Base-by-base conservation (phyloP, 2,888 invertebrate genomes). In the Drosophila buzzatii region DNA sequence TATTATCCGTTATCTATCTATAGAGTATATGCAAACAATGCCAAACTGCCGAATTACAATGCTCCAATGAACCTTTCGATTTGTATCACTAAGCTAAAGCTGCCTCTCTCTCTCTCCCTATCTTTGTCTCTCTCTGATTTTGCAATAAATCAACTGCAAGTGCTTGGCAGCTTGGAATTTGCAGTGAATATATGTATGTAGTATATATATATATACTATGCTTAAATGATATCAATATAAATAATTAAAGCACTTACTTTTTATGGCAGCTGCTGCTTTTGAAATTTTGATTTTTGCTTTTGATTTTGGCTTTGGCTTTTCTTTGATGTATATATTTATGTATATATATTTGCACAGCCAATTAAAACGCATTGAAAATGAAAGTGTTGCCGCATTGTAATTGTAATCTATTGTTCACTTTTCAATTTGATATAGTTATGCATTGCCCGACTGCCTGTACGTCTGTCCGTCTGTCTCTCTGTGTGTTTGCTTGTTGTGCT, bases 361-460 rank as follows among this genome's bases (percentile, higher is more conserved):
- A 71, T 65, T 62, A 66, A 78, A 78, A 69, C 72, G 82, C 77
- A 79, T 70, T 81, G 73, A 72, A 90, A 90, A 89, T 74, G 90
- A 90, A 89, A 89, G 90, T 90, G 72, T 80, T 70, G 70, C 57
- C 74, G 63, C 68, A 55, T 56, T 76, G 72, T 60, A 67, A 68
- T 61, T 74, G 53, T 63, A 74, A 66, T 65, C 64, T 56, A 67
- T 80, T 81, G 79, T 76, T 86, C 65, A 69, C 73, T 69, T 78
- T 84, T 78, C 70, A 71, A 84, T 86, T 79, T 79, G 76, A 73
- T 88, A 85, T 74, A 89, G 86, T 85, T 89, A 82, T 89, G 78
- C 78, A 73, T 76, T 81, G 70, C 57, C 69, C 66, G 23, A n/a
- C 27, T n/a, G 10, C 64, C 45, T 35, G 35, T 56, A 39, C 45